Conservation (phyloP, 2,113 vertebrate species). For the Crotalus viridis region DNA sequence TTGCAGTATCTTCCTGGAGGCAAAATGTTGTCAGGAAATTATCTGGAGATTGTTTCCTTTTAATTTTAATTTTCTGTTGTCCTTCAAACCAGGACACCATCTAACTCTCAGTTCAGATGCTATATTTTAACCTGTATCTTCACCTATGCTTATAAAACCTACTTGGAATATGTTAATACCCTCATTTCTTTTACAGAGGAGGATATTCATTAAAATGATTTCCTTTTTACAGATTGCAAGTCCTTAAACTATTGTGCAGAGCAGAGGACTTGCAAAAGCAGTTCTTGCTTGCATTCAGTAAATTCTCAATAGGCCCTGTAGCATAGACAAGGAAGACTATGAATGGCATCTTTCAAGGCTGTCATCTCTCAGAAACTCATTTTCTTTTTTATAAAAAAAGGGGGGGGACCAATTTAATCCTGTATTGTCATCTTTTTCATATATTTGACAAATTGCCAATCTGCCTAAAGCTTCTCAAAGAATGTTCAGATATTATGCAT, state of each 20-base stretch:
- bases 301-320: not conserved
- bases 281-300: not conserved
- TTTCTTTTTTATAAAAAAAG: not conserved
- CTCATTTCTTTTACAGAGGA: not conserved
- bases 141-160: not conserved
- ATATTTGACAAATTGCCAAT: not conserved
- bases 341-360: not conserved
- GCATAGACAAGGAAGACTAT: not conserved
- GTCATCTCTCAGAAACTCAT: not conserved
- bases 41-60: slow-evolving; percentile 1
- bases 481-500: not conserved
- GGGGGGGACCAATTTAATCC: not conserved
- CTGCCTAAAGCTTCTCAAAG: not conserved
- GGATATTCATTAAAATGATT: not conserved
- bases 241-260: not conserved
- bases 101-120: not conserved
- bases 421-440: not conserved
- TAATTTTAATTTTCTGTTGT: not conserved
- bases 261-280: not conserved
- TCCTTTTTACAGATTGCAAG: not conserved
- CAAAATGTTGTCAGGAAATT: not conserved
- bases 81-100: not conserved
- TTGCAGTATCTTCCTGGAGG: not conserved
- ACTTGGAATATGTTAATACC: not conserved
- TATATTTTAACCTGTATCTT: not conserved